A percentile compares a stretch with the other conserved stretches of the same genome.
Evolutionary conservation across 2,888 invertebrate species (phyloP).

Genomic region (Oligia fasciuncula): DNA sequence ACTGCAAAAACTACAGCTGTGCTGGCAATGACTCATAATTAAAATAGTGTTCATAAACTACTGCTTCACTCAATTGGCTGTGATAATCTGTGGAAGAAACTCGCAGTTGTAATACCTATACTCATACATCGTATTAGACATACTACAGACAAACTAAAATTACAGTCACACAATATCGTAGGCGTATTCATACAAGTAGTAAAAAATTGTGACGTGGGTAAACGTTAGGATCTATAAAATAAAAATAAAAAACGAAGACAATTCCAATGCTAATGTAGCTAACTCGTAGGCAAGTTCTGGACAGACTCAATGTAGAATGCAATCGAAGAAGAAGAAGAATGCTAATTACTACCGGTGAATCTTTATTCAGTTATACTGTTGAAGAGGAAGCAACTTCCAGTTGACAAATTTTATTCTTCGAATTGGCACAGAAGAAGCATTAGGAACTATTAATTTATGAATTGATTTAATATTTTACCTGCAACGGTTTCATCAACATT

Average conservation of each 20-base stretch:
- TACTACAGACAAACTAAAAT: neutral
- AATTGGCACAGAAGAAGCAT: neutral
- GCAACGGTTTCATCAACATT: neutral
- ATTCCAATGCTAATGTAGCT: neutral
- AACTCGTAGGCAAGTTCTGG: neutral
- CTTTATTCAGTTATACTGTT: neutral
- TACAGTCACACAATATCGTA: conserved; percentile 4
- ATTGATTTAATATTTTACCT: conserved; percentile 21
- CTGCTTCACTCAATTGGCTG: neutral
- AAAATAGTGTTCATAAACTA: conserved; percentile 3
- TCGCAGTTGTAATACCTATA: neutral
- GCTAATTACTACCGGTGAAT: neutral
- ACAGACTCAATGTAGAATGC: neutral
- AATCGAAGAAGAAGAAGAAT: neutral
- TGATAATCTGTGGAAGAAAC: neutral
- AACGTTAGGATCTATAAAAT: neutral
- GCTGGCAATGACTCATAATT: neutral
- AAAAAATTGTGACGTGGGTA: neutral
- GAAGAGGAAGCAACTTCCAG: neutral
- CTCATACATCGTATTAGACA: conserved; percentile 2
- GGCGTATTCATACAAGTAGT: neutral
- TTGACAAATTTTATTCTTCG: neutral
- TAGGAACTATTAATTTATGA: neutral
- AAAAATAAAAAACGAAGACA: neutral
- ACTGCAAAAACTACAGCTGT: neutral